Conservation (phyloP, 2,113 vertebrate species). For the Mustela nigripes region DNA sequence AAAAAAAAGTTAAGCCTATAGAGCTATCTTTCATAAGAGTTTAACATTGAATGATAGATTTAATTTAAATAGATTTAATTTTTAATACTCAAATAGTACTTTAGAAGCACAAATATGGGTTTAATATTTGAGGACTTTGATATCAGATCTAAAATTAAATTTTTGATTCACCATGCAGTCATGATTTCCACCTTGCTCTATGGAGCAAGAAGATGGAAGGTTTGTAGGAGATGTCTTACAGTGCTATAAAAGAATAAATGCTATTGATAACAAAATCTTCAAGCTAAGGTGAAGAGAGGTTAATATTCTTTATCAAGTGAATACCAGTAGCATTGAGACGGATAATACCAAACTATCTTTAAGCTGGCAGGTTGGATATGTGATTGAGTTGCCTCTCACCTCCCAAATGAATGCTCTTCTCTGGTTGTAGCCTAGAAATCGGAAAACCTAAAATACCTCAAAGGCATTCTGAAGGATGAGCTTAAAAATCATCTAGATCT, state of each 20-base stretch:
- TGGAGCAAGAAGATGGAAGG: background rate
- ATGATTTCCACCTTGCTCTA: background rate
- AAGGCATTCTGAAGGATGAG: background rate
- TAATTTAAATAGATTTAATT: constrained; percentile 55
- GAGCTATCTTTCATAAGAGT: background rate
- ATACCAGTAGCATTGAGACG: background rate
- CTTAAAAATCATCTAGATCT: background rate
- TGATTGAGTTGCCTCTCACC: background rate
- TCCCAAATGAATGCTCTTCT: background rate
- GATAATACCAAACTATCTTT: background rate
- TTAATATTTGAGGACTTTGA: constrained; percentile 38
- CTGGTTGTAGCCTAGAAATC: background rate
- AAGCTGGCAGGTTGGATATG: background rate
- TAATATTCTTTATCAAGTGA: background rate
- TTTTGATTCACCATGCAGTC: background rate
- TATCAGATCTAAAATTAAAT: background rate
- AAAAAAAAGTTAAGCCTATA: background rate
- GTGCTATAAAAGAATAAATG: background rate
- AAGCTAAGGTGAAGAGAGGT: background rate
- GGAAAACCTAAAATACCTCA: background rate
- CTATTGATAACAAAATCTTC: background rate
- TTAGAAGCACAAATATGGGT: background rate
- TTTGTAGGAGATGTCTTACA: background rate
- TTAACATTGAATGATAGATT: constrained; percentile 14
- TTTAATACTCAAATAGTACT: background rate